These are phyloP conservation scores for Sminthurides aquaticus DNA, from an alignment of 2,888 invertebrate species.

Conservation along the genomic window DNA sequence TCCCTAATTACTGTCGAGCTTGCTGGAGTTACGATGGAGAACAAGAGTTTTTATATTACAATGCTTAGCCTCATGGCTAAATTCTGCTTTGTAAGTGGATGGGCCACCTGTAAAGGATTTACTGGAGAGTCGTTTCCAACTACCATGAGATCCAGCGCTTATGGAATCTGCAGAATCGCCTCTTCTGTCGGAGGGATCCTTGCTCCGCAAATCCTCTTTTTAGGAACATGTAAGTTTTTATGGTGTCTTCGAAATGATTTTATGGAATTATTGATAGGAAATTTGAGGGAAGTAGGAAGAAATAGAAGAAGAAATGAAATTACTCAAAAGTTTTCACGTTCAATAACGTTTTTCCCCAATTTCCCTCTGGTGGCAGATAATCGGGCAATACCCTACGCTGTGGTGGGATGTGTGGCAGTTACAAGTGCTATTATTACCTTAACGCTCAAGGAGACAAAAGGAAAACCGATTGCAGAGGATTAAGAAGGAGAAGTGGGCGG, in stretches of 20 bases:
- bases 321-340: not conserved
- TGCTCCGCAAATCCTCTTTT: slow-evolving; percentile 31
- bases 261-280: not conserved
- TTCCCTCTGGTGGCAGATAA: slow-evolving; percentile 17
- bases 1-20: not conserved
- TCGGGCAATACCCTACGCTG: slow-evolving; percentile 12
- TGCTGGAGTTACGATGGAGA: not conserved
- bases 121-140: slow-evolving; percentile 30
- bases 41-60: not conserved
- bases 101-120: slow-evolving; percentile 20
- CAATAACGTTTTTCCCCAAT: not conserved
- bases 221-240: slow-evolving; percentile 32
- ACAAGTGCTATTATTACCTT: slow-evolving; percentile 3
- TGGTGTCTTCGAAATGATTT: not conserved
- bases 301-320: not conserved
- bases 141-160: slow-evolving; percentile 24
- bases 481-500: not conserved
- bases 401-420: slow-evolving; percentile 13
- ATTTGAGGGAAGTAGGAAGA: not conserved
- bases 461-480: slow-evolving; percentile 20
- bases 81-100: slow-evolving; percentile 16
- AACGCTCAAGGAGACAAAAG: slow-evolving; percentile 18
- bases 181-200: slow-evolving; percentile 35
- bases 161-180: slow-evolving; percentile 33
- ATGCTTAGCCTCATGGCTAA: not conserved